Evolutionary conservation across 2,113 vertebrate species (phyloP), one percentile per base, ranked within the genome.

Genomic region (Pagrus major): DNA sequence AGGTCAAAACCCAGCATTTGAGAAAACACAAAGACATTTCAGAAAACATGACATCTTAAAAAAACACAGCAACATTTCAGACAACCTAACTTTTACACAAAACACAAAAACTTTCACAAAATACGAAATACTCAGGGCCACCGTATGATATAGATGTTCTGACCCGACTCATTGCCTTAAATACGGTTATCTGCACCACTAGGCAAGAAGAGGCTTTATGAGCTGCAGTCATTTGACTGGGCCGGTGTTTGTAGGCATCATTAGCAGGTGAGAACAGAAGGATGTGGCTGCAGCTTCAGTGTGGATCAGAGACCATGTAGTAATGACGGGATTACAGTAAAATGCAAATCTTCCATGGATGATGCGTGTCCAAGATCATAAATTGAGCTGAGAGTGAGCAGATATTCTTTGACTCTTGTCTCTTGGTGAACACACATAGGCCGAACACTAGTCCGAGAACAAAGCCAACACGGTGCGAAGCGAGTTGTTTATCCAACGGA

Each of bases 401-500:
- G 68, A 60, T 35, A 10, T 37, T 71, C 41, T 35, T 20, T 64
- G 5, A 35, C 23, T 6, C 21, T 39, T 16, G n/a, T 63, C 35
- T 54, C n/a, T 27, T 10, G 3, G 10, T 21, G 20, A 18, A 39
- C 1, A 1, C 6, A 10, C 56, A n/a, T 14, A 63, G 37, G 65
- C 29, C 51, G 4, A 66, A 74, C 44, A 65, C 23, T 76, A 65
- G 23, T 52, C 42, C 11, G 42, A 27, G 54, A 75, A 63, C 63
- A 74, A 66, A 76, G 41, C 35, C 44, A 56, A 23, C 54, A 27
- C 35, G 55, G 11, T 5, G 67, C 51, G 12, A 58, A 67, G 55
- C 2, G 3, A 18, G 31, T 46, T 69, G 61, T 87, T 80, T 67
- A 42, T 78, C 65, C 49, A 61, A 52, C 33, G 3, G 23, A 76